Percentiles rank a stretch among this genome's conserved stretches.
phyloP scores from a whole-genome alignment of 2,113 vertebrate species.

The Dissostichus mawsoni region DNA sequence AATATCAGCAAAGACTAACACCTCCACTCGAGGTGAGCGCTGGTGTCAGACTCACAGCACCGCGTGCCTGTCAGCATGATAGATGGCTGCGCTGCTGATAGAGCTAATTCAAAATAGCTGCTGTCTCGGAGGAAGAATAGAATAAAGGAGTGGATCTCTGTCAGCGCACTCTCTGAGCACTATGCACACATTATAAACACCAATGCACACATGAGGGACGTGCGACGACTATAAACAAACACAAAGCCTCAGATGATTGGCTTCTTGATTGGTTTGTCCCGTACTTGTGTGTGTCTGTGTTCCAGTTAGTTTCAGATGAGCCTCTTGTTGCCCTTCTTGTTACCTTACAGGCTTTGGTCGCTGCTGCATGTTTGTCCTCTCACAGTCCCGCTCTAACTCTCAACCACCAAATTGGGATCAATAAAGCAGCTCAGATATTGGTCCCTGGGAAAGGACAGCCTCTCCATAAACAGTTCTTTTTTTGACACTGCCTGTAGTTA shows the following conservation, averaged over 20 bases:
- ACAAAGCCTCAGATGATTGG: constrained; percentile 33
- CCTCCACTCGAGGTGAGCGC: constrained; percentile 47
- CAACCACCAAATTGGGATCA: constrained; percentile 68
- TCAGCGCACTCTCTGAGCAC: constrained; percentile 21
- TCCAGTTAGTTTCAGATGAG: constrained; percentile 44
- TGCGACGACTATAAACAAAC: constrained; percentile 26
- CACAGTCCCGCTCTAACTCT: constrained; percentile 31
- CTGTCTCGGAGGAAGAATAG: constrained; percentile 55
- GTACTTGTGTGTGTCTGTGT: constrained; percentile 17
- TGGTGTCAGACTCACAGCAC: constrained; percentile 48
- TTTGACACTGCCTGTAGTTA: constrained; percentile 48
- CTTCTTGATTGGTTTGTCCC: constrained; percentile 47
- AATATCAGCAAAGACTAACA: constrained; percentile 59
- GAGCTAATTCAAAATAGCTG: constrained; percentile 67
- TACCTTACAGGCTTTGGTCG: constrained; percentile 16
- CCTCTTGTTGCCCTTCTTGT: constrained; percentile 29
- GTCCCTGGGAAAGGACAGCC: constrained; percentile 51
- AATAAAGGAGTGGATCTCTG: constrained; percentile 42
- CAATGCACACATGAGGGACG: background rate
- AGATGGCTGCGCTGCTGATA: constrained; percentile 62
- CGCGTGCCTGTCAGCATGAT: constrained; percentile 66
- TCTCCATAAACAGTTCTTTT: constrained; percentile 52
- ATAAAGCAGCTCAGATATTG: constrained; percentile 56
- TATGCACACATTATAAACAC: constrained; percentile 28
- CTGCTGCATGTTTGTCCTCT: constrained; percentile 31